Evolutionary conservation across 2,888 invertebrate genomes (phyloP), one percentile per base, ranked within the genome.

Genomic region (Xestia rhomboidea): DNA sequence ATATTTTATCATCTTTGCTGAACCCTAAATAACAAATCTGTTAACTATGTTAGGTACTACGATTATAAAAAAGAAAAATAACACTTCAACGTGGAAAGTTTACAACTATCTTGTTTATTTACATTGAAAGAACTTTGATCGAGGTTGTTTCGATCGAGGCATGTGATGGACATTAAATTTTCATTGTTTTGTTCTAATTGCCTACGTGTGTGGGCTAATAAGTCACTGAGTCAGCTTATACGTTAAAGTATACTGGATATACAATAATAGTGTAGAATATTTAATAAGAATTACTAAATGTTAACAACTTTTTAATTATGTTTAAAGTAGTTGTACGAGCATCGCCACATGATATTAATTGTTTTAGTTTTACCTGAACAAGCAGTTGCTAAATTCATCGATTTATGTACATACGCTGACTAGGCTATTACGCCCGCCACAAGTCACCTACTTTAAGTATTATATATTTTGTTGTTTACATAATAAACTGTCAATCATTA

Each of bases 71-170:
- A 41, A 63, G 44, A 51, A 51, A 73, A 60, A 44, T 64, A 34
- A 44, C 46, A 66, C 34, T 27, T 49, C 8, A 34, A 57, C 76
- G 67, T 49, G 21, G 24, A 77, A 66, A 54, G 77, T 81, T 81
- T 73, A 62, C 46, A 27, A n/a, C 24, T 34, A 10, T 38, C 13
- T 30, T 77, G 81, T 82, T 73, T 81, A 73, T 81, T 73, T 73
- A 78, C 66, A 13, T 57, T 69, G 21, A 34, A 77, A 71, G 15
- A 75, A 38, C 81, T 81, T 81, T 81, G 73, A 81, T 81, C 77
- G 27, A 27, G 38, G 73, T 73, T 62, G 54, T 73, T 77, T 67
- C 13, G 1, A 77, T 69, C 44, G 38, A 46, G 73, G 69, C 82
- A 67, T 77, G 73, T 81, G 69, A 81, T 73, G 30, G 24, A 10